Percentiles rank a stretch among this genome's conserved stretches.
phyloP scores from a whole-genome alignment of 2,797 vertebrate species.

The Propithecus deckenii region DNA sequence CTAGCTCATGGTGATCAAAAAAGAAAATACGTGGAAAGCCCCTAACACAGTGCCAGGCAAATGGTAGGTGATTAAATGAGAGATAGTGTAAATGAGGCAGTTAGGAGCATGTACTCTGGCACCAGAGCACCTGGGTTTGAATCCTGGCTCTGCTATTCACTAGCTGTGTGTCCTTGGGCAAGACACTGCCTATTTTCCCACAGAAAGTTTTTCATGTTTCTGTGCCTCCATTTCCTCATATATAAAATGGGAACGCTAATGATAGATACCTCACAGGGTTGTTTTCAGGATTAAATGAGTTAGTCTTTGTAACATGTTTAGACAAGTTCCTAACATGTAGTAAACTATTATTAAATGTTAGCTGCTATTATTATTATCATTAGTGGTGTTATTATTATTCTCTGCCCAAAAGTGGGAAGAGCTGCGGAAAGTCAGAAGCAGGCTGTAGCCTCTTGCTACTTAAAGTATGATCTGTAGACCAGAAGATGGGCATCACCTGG shows the following conservation, averaged over 20 bases:
- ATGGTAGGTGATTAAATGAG: background rate
- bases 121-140: background rate
- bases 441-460: background rate
- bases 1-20: background rate
- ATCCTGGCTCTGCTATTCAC: background rate
- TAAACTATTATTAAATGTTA: background rate
- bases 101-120: background rate
- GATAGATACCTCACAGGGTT: background rate
- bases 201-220: background rate
- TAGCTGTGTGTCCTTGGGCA: background rate
- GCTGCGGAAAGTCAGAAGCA: background rate
- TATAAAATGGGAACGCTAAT: background rate
- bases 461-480: background rate
- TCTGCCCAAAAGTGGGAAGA: background rate
- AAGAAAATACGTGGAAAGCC: background rate
- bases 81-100: background rate
- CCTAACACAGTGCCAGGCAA: background rate
- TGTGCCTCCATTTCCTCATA: background rate
- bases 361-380: background rate
- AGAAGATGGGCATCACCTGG: background rate
- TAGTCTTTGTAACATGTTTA: background rate
- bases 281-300: background rate
- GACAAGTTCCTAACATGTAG: background rate
- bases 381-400: background rate
- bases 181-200: background rate